These are phyloP conservation scores for Patiria pectinifera DNA, from an alignment of 53 echinoderm and acorn worm species.

Conservation along the genomic window DNA sequence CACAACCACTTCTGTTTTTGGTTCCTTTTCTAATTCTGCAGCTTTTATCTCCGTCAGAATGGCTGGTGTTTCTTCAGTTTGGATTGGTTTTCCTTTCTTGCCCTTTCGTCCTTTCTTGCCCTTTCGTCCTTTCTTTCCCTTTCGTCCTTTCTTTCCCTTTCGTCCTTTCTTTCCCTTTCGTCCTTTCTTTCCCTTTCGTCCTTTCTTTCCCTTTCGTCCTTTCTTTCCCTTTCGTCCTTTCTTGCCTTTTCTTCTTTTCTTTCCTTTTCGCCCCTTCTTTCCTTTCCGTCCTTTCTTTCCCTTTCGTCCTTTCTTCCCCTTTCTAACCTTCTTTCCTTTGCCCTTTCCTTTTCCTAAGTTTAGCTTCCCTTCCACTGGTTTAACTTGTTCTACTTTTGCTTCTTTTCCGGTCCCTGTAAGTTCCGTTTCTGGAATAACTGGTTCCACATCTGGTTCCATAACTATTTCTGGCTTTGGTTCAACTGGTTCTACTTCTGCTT, in stretches of 20 bases:
- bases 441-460: neutral
- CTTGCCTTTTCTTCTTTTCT: neutral
- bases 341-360: neutral
- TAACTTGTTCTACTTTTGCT: neutral
- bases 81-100: neutral
- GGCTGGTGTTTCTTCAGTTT: neutral
- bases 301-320: neutral
- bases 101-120: neutral
- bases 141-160: no score
- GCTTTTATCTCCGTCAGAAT: neutral
- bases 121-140: no score
- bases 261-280: neutral
- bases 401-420: neutral
- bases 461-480: neutral
- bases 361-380: neutral
- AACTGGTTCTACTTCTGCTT: neutral
- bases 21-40: neutral
- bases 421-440: neutral
- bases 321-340: neutral
- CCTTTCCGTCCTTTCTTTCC: slow-evolving; percentile 5
- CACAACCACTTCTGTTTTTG: neutral
- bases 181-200: neutral
- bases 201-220: neutral
- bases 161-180: neutral
- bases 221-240: neutral